Base-by-base conservation (phyloP, 2,888 invertebrate species). In the Drosophila parthenogenetica region DNA sequence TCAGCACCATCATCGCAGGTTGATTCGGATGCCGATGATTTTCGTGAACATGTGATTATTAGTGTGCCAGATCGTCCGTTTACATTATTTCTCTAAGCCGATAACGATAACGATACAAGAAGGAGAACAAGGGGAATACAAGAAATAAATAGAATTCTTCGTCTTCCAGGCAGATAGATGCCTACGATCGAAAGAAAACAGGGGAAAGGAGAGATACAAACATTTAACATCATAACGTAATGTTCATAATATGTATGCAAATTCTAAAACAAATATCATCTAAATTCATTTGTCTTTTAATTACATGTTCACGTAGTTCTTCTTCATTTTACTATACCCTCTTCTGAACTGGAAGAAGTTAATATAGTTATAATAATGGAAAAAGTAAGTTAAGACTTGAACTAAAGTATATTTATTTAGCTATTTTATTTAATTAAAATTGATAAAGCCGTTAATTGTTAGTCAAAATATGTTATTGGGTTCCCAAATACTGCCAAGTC, bases 251-350 rank as follows among this genome's bases (percentile, higher is more conserved):
- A 49, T 43, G 22, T 22, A 17, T 69, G 50, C 22, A 54, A 51
- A 32, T 55, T 40, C 39, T 16, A 40, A 17, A 25, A 25, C 48
- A 14, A 10, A 53, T 58, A 60, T 22, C 2, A 39, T 58, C 49
- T n/a, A 73, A 73, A 73, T 68, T 74, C 14, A 43, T 48, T 48
- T 51, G 58, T 63, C 29, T 74, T 69, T 55, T 51, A 54, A 74
- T 61, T 57, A 51, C 2, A 55, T 5, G 59, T 40, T 40, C n/a
- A 19, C 32, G 3, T 25, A 14, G 42, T 22, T 19, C 13, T 37
- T 19, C 3, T 45, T 40, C 35, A 1, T 35, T 3, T 35, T 35
- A 35, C 13, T 5, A 7, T 25, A 22, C 2, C 3, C 2, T 1
- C 22, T 22, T 1, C 3, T 22, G 5, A 22, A 22, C 22, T 22